Base-by-base conservation (phyloP, 2,113 vertebrate genomes). In the Alces alces region DNA sequence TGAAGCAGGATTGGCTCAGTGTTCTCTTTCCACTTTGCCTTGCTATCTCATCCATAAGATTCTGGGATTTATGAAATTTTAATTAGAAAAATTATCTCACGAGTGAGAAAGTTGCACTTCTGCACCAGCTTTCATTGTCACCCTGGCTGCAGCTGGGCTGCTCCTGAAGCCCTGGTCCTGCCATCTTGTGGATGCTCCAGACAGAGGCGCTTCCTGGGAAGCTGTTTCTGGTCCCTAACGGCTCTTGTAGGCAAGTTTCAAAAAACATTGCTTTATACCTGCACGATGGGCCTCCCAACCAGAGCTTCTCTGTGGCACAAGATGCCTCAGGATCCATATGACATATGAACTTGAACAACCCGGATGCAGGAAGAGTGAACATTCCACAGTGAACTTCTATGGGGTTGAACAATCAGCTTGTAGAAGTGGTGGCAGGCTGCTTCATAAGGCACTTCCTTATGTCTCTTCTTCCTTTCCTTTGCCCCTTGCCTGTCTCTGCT, bases 201-300 rank as follows among this genome's bases (percentile, higher is more conserved):
- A 16, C 7, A 19, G 73, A 73, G 1, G 57, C 0, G 0, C 23
- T 47, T 2, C 1, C 14, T 43, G 30, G 16, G 4, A 43, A 88
- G 78, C 17, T 28, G 50, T 16, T 50, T 9, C 66, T 14, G 52
- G 58, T 1, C 27, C n/a, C 12, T 8, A 2, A 3, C 61, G 19
- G 12, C 45, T 28, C 45, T 25, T 12, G 36, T 4, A 54, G 92
- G 43, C 36, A 30, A 4, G 13, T 15, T 50, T 50, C 23, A 2
- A 1, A n/a, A 25, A 15, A 5, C 58, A 28, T 13, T 1, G 13
- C 14, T 30, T 36, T 82, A 6, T 21, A 27, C 39, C 9, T 12
- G 28, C 19, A 9, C 7, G 1, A 6, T 2, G 58, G 17, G 27
- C 28, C 17, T 47, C 28, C 30, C 19, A 8, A 19, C 27, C 5